Evolutionary conservation across 92 coral and sea anemone genomes (phyloP).

Genomic region (Ricordea florida): DNA sequence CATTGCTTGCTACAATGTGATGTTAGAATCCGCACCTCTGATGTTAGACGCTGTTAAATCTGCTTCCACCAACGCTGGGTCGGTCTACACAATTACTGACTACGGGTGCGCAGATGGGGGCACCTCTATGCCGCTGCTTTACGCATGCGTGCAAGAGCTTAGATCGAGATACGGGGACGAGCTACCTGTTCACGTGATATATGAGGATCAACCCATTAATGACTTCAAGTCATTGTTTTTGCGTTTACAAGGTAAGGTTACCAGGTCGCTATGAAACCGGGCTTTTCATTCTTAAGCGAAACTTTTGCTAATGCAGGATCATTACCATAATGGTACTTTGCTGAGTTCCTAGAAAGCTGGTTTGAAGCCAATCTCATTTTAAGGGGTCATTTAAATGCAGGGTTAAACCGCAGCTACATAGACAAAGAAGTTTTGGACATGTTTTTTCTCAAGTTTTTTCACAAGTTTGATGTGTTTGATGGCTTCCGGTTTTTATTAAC

Average conservation of each 20-base stretch:
- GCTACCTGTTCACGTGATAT: constrained; percentile 47
- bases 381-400: no score
- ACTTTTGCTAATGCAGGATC: no score
- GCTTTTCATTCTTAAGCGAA: no score
- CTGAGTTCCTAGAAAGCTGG: no score
- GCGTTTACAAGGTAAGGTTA: constrained; percentile 57
- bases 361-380: no score
- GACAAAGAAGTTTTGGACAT: no score
- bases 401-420: no score
- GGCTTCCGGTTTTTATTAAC: no score
- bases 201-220: constrained; percentile 50
- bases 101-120: constrained; percentile 66
- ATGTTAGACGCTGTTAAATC: constrained; percentile 7
- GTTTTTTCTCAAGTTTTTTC: no score
- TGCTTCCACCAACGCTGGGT: constrained; percentile 1
- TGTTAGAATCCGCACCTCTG: constrained; percentile 3
- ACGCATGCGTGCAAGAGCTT: constrained; percentile 52
- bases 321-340: no score
- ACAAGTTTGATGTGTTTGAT: no score
- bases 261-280: no score
- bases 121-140: constrained; percentile 64
- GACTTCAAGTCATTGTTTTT: constrained; percentile 41
- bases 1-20: constrained; percentile 5
- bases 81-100: constrained; percentile 9
- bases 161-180: constrained; percentile 53